Conservation (phyloP, 30 jellyfish, hydroid and myxozoan genomes). For the Hydractinia symbiolongicarpus region DNA sequence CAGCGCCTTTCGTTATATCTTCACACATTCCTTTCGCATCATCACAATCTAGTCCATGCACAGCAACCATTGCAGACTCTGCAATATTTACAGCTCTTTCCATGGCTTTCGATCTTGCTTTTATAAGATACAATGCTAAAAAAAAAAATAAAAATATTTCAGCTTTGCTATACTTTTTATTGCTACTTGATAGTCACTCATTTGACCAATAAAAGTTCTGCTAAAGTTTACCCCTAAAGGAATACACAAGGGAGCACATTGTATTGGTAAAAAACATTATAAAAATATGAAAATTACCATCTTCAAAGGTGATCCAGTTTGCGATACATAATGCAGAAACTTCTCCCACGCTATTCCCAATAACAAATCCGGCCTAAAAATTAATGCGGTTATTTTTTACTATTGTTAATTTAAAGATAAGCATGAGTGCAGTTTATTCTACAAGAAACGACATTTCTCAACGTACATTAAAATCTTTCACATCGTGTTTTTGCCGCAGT, state of each 20-base stretch:
- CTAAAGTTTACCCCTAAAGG: not conserved
- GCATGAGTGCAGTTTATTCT: not conserved
- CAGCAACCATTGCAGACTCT: slow-evolving; percentile 58
- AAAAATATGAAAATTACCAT: slow-evolving; percentile 33
- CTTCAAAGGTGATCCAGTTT: slow-evolving; percentile 47
- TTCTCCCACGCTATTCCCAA: slow-evolving; percentile 92
- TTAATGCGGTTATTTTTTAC: not conserved
- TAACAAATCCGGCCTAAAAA: slow-evolving; percentile 32
- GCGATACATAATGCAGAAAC: slow-evolving; percentile 63
- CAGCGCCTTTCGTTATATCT: slow-evolving; percentile 4
- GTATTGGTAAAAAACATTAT: not conserved
- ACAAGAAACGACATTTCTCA: not conserved
- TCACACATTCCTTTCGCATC: slow-evolving; percentile 36
- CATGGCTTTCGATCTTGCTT: slow-evolving; percentile 88
- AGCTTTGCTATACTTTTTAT: not conserved
- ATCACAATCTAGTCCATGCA: slow-evolving; percentile 48
- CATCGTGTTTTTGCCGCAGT: no score
- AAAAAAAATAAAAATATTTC: not conserved
- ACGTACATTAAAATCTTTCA: no score
- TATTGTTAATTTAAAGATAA: not conserved
- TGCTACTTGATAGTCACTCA: not conserved
- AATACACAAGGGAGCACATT: not conserved
- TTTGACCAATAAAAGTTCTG: not conserved
- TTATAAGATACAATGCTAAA: slow-evolving; percentile 45
- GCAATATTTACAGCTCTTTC: slow-evolving; percentile 55